Conservation (phyloP, 2,113 vertebrate genomes). For the Raja brachyura region DNA sequence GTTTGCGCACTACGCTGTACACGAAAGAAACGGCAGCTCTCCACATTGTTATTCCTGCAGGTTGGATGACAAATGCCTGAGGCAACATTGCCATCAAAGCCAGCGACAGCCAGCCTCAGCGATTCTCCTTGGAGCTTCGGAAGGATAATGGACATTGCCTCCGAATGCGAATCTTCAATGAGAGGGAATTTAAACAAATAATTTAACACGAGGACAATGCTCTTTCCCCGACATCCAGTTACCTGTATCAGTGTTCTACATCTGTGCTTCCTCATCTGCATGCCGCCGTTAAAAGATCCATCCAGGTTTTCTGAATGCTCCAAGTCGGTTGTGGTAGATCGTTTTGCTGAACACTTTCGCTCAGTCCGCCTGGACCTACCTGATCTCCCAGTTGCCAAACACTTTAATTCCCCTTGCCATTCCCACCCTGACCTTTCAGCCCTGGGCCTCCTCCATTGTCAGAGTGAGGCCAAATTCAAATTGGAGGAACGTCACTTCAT, state of each 20-base stretch:
- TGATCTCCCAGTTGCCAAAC: no score
- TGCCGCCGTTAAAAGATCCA: background rate
- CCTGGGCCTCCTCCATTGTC: no score
- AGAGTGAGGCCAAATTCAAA: no score
- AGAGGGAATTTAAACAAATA: conserved; percentile 54
- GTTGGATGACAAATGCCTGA: conserved; percentile 73
- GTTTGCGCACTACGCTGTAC: conserved; percentile 63
- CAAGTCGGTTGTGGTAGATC: background rate
- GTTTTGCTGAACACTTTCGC: no score
- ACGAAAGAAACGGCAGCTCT: conserved; percentile 62
- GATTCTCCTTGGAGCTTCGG: conserved; percentile 69
- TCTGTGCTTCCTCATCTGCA: conserved; percentile 5
- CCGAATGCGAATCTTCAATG: conserved; percentile 63
- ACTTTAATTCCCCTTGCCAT: no score
- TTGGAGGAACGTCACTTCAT: no score
- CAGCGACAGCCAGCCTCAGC: conserved; percentile 60
- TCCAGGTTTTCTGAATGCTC: conserved; percentile 17
- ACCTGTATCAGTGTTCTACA: conserved; percentile 16
- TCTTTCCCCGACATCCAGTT: conserved; percentile 6
- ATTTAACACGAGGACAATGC: conserved; percentile 35
- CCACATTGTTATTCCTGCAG: conserved; percentile 77
- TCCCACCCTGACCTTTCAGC: no score
- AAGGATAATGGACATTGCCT: conserved; percentile 67
- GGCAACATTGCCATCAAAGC: conserved; percentile 73
- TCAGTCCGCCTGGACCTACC: no score